phyloP scores from a whole-genome alignment of 2,888 invertebrate species.

The Calameuta pallipes region DNA sequence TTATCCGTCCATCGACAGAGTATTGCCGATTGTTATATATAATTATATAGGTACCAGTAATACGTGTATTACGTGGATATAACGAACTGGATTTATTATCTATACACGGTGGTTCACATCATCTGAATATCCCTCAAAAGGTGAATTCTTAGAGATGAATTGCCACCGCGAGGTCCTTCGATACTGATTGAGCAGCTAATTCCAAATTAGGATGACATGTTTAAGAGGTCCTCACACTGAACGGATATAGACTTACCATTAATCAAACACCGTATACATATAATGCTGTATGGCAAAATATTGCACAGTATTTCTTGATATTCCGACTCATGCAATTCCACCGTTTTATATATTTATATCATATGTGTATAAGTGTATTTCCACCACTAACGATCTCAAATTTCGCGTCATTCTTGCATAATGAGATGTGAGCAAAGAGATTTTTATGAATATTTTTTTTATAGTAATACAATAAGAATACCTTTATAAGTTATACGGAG shows the following conservation, averaged over 20 bases:
- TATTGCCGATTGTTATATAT: not conserved
- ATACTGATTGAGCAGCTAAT: not conserved
- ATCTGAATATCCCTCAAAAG: not conserved
- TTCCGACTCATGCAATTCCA: not conserved
- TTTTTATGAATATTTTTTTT: not conserved
- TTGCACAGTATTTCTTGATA: not conserved
- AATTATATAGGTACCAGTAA: not conserved
- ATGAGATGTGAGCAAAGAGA: not conserved
- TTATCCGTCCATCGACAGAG: not conserved
- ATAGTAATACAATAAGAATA: not conserved
- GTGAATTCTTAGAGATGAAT: not conserved
- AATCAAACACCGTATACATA: not conserved
- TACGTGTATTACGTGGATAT: not conserved
- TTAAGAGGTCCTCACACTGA: not conserved
- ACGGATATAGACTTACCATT: not conserved
- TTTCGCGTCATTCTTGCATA: not conserved
- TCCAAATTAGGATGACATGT: not conserved
- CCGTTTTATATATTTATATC: not conserved
- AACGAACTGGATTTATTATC: not conserved
- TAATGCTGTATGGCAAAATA: not conserved
- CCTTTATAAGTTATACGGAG: not conserved
- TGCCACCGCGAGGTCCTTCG: not conserved
- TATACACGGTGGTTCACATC: not conserved
- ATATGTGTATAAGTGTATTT: not conserved
- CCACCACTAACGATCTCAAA: not conserved